Evolutionary conservation across 2,888 invertebrate species (phyloP), one percentile per base, ranked within the genome.

Genomic region (Cheilosia urbana): DNA sequence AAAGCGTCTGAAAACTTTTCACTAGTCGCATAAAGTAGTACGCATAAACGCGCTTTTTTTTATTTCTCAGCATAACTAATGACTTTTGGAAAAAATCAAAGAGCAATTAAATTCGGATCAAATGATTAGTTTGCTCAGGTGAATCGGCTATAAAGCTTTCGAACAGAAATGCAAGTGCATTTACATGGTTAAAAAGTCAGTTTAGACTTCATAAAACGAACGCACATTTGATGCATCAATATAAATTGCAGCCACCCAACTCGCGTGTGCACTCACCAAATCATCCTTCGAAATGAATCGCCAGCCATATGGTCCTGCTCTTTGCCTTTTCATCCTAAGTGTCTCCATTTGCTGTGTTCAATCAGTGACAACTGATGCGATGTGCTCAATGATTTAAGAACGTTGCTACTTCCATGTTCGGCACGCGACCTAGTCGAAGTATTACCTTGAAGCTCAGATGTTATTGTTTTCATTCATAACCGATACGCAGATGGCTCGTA

Each of bases 391-490:
- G 53, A 62, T 55, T 30, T 73, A 19, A 73, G 30, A 15, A 53
- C 40, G 45, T 19, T 58, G 0, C 21, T 47, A 15, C 57, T 58
- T 34, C 69, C 58, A 1, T 69, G 57, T 21, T 34, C 47, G 4
- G 4, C 40, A 17, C 37, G 42, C n/a, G 66, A 49, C 15, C 30
- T 51, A 24, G 27, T 19, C 17, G 27, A 53, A 27, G 45, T 19
- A 2, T 5, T 58, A 6, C 57, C 69, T 15, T 47, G 9, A 4
- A 47, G n/a, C 13, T 7, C 47, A 5, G 57, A 47, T n/a, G 21
- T 69, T 30, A 2, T 47, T 9, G 57, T 58, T n/a, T 69, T 58
- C 34, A 34, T 69, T 58, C 17, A 58, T 27, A 58, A 69, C 30
- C 45, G 47, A 69, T 30, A 17, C 13, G 3, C 7, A 9, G 58